Base-by-base conservation (phyloP, 1,140 invertebrate species). In the Globodera ellingtonae region DNA sequence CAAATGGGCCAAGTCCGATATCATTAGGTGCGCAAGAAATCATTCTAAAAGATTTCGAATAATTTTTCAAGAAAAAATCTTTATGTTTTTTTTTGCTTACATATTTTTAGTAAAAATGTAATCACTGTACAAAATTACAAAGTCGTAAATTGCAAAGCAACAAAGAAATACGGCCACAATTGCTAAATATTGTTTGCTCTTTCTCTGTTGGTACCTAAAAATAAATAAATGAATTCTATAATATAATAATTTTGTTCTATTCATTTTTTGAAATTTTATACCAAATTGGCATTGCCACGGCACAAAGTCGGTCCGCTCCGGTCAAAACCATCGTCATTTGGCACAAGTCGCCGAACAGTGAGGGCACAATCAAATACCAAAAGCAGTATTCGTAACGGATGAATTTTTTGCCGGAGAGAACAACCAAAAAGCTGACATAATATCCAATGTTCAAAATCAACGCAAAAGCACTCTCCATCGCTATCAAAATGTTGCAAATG, bases 361-460 rank as follows among this genome's bases (percentile, higher is more conserved):
- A 7, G 0, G n/a, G 35, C n/a, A 8, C n/a, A 44, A 67, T 8
- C 66, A 67, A 67, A 21, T 21, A 21, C 66, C 66, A 67, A 67
- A 67, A 67, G 35, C 66, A 67, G n/a, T 67, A 9, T 44, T n/a
- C 66, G n/a, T 15, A 67, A 18, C 66, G 7, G 9, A 67, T 44
- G 18, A 67, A 67, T 67, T 44, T 24, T 24, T 1, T 21, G 66
- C n/a, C 66, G n/a, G 35, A 67, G 8, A 67, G 35, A 3, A 67
- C 66, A 5, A 67, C 66, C 9, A 67, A 44, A 67, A 67, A 67
- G 66, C 66, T 67, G 66, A 67, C 35, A 24, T 21, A 67, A 44
- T 67, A 10, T 21, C 66, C 35, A 18, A 3, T 8, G 18, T 67
- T 18, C 66, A 24, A 44, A 21, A 67, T 18, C n/a, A 67, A 9